phyloP scores from a whole-genome alignment of 2,113 vertebrate genomes.

The Psophia crepitans region DNA sequence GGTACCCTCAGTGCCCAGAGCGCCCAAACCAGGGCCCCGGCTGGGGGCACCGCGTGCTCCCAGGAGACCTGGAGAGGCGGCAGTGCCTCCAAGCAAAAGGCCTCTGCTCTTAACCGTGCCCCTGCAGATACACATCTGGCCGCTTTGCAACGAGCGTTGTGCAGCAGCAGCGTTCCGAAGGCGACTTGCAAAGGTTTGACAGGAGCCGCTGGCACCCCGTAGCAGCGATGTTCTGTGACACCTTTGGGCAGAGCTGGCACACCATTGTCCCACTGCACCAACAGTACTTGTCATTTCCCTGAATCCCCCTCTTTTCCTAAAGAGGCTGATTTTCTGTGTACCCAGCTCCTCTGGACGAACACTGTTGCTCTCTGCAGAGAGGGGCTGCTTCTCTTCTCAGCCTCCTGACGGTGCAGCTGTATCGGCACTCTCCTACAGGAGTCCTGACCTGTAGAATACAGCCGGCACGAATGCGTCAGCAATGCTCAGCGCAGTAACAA shows the following conservation, averaged over 20 bases:
- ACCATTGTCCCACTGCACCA: background rate
- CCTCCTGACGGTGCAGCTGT: background rate
- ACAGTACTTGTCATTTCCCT: no score
- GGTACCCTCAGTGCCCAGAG: background rate
- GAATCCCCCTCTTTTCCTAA: background rate
- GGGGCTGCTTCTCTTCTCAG: background rate
- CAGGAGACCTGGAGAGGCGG: background rate
- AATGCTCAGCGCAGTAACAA: rapidly evolving
- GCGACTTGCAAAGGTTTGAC: background rate
- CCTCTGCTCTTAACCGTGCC: background rate
- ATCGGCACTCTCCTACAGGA: background rate
- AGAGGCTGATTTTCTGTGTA: background rate
- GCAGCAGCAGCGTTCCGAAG: no score
- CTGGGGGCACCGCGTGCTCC: rapidly evolving
- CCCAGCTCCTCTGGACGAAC: background rate
- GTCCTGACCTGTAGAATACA: background rate
- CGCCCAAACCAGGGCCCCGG: rapidly evolving
- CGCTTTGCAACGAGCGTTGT: background rate
- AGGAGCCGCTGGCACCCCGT: rapidly evolving
- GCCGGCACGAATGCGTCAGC: rapidly evolving
- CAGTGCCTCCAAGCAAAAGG: background rate
- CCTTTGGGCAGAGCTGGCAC: background rate
- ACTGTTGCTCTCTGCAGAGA: rapidly evolving
- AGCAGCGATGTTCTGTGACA: rapidly evolving
- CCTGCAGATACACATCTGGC: background rate